phyloP scores from a whole-genome alignment of 2,113 vertebrate species.

The Paraplagusia blochii region DNA sequence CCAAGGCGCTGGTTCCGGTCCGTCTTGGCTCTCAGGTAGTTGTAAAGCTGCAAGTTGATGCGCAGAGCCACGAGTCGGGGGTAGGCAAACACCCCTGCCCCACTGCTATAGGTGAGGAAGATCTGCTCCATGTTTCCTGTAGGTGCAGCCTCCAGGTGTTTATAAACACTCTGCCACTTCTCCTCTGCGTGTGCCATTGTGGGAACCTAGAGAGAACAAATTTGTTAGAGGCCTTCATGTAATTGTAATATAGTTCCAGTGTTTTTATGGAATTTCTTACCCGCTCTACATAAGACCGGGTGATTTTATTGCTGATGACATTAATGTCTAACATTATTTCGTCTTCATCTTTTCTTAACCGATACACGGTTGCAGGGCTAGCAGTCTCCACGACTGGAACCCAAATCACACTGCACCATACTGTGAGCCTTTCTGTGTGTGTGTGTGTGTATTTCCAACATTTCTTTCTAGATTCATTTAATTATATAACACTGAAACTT shows the following conservation, averaged over 20 bases:
- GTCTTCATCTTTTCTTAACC: too few species aligned
- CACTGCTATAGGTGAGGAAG: slow-evolving; percentile 82
- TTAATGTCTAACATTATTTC: too few species aligned
- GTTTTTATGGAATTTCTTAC: too few species aligned
- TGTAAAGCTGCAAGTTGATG: slow-evolving; percentile 71
- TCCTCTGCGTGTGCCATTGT: slow-evolving; percentile 58
- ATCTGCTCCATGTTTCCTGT: slow-evolving; percentile 60
- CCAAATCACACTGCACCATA: too few species aligned
- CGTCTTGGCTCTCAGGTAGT: slow-evolving; percentile 59
- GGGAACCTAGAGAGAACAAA: slow-evolving; percentile 66
- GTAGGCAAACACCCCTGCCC: slow-evolving; percentile 77
- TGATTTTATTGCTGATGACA: too few species aligned
- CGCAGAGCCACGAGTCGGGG: slow-evolving; percentile 73
- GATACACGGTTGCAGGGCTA: too few species aligned
- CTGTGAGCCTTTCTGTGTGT: too few species aligned
- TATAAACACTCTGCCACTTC: slow-evolving; percentile 75
- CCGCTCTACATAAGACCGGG: too few species aligned
- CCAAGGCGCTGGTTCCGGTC: slow-evolving; percentile 69
- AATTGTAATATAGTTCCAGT: not conserved
- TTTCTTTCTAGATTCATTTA: too few species aligned
- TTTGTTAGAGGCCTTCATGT: not conserved
- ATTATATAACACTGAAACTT: not conserved
- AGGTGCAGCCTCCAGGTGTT: slow-evolving; percentile 73
- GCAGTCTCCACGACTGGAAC: too few species aligned
- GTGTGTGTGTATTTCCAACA: too few species aligned